Conservation (phyloP, 2,797 vertebrate species). For the Falco biarmicus region DNA sequence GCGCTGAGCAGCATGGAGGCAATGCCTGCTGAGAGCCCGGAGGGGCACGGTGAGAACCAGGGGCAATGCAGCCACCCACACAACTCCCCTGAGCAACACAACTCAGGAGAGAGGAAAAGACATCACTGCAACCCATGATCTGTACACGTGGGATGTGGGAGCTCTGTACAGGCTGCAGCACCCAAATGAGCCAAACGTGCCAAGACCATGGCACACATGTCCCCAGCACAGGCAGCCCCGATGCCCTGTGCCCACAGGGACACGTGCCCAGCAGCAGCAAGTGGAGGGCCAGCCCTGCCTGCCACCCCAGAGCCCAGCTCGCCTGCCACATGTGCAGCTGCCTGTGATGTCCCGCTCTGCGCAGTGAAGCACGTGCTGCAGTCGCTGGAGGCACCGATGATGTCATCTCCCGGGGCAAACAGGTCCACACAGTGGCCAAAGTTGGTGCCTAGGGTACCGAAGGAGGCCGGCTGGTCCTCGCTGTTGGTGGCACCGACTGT, state of each 20-base stretch:
- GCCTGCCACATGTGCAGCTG: constrained; percentile 88
- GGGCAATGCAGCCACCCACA: background rate
- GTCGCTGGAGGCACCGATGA: constrained; percentile 89
- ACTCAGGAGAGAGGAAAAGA: background rate
- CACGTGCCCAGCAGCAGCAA: background rate
- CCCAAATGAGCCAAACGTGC: fast-evolving
- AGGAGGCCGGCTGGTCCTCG: constrained; percentile 82
- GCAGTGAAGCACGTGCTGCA: constrained; percentile 89
- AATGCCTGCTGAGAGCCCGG: constrained; percentile 74
- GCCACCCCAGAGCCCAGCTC: background rate
- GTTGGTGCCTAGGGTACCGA: constrained; percentile 86
- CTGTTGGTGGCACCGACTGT: constrained; percentile 88
- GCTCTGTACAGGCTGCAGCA: background rate
- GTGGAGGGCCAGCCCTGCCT: background rate
- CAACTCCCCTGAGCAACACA: fast-evolving
- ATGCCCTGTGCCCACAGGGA: background rate
- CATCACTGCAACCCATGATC: background rate
- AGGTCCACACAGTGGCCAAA: constrained; percentile 88
- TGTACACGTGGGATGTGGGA: fast-evolving
- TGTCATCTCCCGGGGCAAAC: constrained; percentile 91
- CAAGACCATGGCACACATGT: fast-evolving
- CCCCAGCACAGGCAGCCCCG: background rate
- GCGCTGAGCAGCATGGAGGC: constrained; percentile 83
- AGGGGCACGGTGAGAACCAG: background rate
- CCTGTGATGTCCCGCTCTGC: constrained; percentile 88